Conservation (phyloP, 2,113 vertebrate genomes). For the Struthio camelus region DNA sequence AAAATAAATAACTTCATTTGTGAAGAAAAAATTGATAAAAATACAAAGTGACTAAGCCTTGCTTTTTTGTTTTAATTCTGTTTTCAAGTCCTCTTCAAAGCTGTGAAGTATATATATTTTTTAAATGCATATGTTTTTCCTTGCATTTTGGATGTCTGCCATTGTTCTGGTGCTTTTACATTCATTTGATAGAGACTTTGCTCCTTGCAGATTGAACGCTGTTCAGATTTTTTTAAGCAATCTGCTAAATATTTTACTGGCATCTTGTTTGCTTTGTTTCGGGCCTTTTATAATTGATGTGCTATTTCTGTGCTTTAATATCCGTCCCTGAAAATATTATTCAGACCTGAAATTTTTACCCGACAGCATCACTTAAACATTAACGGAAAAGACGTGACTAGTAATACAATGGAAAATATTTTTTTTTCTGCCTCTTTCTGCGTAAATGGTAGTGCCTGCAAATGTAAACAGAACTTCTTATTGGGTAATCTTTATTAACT, state of each 20-base stretch:
- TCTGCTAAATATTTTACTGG: background rate
- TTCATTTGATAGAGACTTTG: background rate
- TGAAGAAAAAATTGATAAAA: background rate
- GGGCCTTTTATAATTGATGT: background rate
- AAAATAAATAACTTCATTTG: background rate
- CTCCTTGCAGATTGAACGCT: background rate
- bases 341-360: background rate
- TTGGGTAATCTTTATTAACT: background rate
- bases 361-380: background rate
- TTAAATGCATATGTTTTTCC: background rate
- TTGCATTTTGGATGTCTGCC: background rate
- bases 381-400: background rate
- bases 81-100: background rate
- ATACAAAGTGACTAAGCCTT: background rate
- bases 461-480: background rate
- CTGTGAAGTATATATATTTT: background rate
- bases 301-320: background rate
- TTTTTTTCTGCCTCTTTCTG: background rate
- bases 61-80: background rate
- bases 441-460: background rate
- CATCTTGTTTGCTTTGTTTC: background rate
- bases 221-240: background rate
- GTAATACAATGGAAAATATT: background rate
- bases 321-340: background rate
- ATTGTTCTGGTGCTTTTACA: background rate